Conservation (phyloP, 2,113 vertebrate species). For the Phrynosoma blainvillii region DNA sequence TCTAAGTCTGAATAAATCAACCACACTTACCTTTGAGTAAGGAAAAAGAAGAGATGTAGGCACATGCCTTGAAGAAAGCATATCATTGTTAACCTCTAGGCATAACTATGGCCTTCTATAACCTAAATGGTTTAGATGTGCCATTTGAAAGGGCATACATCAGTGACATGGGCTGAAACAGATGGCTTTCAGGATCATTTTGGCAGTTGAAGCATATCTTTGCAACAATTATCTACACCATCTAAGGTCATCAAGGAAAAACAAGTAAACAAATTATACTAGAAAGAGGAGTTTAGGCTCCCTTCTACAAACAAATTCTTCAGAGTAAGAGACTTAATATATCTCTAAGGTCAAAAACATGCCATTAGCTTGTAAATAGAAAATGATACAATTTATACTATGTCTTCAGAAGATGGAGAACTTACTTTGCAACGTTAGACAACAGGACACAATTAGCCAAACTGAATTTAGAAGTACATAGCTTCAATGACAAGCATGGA, state of each 20-base stretch:
- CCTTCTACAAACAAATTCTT: constrained; percentile 59
- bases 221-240: neutral
- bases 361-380: constrained; percentile 36
- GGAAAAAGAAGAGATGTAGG: no score
- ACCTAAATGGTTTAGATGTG: no score
- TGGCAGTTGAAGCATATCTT: neutral
- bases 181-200: neutral
- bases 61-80: no score
- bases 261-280: constrained; percentile 57
- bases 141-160: neutral
- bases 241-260: constrained; percentile 61
- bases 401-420: constrained; percentile 12
- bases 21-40: no score
- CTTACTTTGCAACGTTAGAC: constrained; percentile 36
- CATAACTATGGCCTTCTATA: neutral
- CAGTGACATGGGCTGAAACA: neutral
- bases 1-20: no score
- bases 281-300: constrained; percentile 28
- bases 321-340: constrained; percentile 37
- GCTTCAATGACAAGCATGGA: constrained; percentile 27
- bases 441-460: constrained; percentile 55
- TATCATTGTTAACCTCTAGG: neutral
- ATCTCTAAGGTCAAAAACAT: constrained; percentile 53
- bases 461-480: constrained; percentile 18
- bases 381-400: neutral